Evolutionary conservation across 2,797 vertebrate genomes (phyloP).

Genomic region (Novumbra hubbsi): DNA sequence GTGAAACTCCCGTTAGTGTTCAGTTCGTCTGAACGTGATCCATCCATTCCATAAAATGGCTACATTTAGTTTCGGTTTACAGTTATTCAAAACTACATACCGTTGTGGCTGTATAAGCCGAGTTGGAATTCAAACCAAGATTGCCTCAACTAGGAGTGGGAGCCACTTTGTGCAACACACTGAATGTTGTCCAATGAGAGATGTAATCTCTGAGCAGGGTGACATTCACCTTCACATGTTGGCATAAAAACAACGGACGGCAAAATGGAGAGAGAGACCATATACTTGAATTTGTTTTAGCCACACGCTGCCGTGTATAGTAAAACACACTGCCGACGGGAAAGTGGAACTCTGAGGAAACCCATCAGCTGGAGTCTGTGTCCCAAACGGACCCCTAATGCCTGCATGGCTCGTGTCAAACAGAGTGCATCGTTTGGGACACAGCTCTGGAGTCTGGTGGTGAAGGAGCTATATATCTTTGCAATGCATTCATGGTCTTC

Average conservation of each 20-base stretch:
- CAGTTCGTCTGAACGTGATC: not conserved
- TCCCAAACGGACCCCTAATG: not conserved
- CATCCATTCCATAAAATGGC: not conserved
- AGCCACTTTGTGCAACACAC: not conserved
- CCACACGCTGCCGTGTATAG: constrained; percentile 42
- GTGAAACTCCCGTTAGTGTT: constrained; percentile 1
- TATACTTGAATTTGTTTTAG: constrained; percentile 31
- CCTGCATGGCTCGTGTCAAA: not conserved
- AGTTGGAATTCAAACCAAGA: not conserved
- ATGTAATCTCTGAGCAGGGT: not conserved
- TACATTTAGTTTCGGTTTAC: not conserved
- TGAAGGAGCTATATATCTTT: not conserved
- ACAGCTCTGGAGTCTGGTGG: not conserved
- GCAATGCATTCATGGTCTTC: not conserved
- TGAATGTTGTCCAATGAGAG: not conserved
- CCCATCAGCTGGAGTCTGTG: constrained; percentile 12
- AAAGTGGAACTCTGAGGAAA: not conserved
- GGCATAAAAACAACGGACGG: constrained; percentile 16
- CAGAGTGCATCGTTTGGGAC: not conserved
- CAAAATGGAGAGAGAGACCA: constrained; percentile 7
- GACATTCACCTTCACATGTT: not conserved
- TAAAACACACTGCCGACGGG: constrained; percentile 36
- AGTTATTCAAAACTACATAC: not conserved
- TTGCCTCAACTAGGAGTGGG: not conserved
- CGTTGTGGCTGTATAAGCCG: not conserved